Evolutionary conservation across 2,797 vertebrate genomes (phyloP).

Genomic region (Syngnathus rostellatus): DNA sequence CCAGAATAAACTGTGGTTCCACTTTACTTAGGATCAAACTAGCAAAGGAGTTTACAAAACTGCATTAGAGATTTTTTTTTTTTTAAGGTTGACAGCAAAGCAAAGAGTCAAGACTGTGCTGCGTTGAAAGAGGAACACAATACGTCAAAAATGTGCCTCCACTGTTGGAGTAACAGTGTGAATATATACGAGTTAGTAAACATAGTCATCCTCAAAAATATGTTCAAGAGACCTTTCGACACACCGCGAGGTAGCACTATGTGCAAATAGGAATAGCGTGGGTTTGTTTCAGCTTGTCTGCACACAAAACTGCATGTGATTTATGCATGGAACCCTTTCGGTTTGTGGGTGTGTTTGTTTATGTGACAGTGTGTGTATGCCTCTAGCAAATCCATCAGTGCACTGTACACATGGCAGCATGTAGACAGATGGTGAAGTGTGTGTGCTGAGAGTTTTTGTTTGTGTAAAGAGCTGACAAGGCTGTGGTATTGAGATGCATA

Average conservation of each 20-base stretch:
- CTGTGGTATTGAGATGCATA: background rate
- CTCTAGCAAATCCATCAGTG: constrained; percentile 3
- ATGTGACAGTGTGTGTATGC: constrained; percentile 13
- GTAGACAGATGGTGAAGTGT: constrained; percentile 11
- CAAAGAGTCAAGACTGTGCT: background rate
- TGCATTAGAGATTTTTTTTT: background rate
- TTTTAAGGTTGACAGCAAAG: background rate
- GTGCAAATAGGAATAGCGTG: constrained; percentile 1
- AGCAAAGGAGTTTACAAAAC: background rate
- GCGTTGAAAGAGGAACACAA: background rate
- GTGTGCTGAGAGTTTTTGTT: constrained; percentile 1
- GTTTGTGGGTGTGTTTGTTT: constrained; percentile 11
- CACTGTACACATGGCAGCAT: constrained; percentile 7
- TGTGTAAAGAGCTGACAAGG: constrained; percentile 1
- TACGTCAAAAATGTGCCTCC: background rate
- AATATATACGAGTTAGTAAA: background rate
- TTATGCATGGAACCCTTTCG: constrained; percentile 16
- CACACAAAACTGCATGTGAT: constrained; percentile 11
- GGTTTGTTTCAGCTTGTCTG: constrained; percentile 7
- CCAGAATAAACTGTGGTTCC: background rate
- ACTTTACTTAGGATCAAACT: background rate
- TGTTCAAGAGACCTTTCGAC: background rate
- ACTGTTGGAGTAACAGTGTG: background rate
- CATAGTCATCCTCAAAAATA: background rate
- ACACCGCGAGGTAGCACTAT: background rate